Evolutionary conservation across 2,888 invertebrate species (phyloP).

Genomic region (Epiblema foenella): DNA sequence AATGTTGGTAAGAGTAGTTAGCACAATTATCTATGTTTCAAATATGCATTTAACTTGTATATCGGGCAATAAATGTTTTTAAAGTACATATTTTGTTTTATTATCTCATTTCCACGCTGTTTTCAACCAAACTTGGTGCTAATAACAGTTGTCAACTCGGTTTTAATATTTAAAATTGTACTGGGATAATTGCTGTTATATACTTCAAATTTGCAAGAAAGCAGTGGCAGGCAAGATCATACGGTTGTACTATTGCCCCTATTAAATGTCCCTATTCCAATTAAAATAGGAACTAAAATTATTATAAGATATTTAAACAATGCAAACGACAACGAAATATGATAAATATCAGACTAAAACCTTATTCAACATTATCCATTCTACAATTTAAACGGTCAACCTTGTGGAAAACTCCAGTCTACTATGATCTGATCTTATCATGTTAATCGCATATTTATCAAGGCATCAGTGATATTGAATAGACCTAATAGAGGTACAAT

Average conservation of each 20-base stretch:
- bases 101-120: background rate
- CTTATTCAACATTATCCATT: background rate
- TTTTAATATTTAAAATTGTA: background rate
- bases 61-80: conserved; percentile 21
- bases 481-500: background rate
- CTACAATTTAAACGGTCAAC: background rate
- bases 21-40: background rate
- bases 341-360: background rate
- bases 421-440: background rate
- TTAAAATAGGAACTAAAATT: too few species aligned
- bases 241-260: background rate
- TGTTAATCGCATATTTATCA: background rate
- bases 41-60: conserved; percentile 18
- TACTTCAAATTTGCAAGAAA: background rate
- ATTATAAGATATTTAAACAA: too few species aligned
- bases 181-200: background rate
- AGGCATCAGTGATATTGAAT: background rate
- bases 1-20: background rate
- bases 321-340: too few species aligned
- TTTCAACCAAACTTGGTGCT: background rate
- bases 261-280: too few species aligned
- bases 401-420: background rate
- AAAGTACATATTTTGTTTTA: conserved; percentile 24
- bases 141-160: background rate
- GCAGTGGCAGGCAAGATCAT: background rate